phyloP scores from a whole-genome alignment of 1,140 invertebrate genomes.

The Ips typographus region DNA sequence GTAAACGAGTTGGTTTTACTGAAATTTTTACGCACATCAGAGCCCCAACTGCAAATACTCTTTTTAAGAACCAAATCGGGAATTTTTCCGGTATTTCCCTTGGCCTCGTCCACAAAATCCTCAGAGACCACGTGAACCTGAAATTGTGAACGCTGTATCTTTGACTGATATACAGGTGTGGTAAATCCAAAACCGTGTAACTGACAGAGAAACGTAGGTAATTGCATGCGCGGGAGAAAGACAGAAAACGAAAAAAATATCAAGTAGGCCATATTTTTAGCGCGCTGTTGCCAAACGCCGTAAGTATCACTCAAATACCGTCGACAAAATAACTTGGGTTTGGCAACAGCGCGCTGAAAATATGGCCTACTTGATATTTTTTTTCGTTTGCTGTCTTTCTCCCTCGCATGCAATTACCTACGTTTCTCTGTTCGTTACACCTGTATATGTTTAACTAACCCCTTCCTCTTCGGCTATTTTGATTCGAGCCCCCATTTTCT shows the following conservation, averaged over 20 bases:
- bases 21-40: conserved; percentile 61
- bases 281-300: no score
- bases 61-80: conserved; percentile 69
- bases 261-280: no score
- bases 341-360: no score
- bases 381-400: no score
- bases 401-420: no score
- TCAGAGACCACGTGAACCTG: conserved; percentile 71
- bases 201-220: no score
- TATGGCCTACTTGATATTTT: neutral
- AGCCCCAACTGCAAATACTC: conserved; percentile 79
- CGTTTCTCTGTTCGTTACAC: no score
- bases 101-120: conserved; percentile 74
- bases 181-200: no score
- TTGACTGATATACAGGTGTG: neutral
- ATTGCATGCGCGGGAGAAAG: no score
- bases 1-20: neutral
- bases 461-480: conserved; percentile 65
- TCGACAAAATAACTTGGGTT: no score
- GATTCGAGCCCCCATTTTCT: conserved; percentile 67
- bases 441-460: conserved; percentile 51
- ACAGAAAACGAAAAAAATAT: no score
- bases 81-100: conserved; percentile 59
- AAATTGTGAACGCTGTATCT: neutral
- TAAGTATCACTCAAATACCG: no score